Evolutionary conservation across 2,888 invertebrate genomes (phyloP).

Genomic region (Yponomeuta malinellus): DNA sequence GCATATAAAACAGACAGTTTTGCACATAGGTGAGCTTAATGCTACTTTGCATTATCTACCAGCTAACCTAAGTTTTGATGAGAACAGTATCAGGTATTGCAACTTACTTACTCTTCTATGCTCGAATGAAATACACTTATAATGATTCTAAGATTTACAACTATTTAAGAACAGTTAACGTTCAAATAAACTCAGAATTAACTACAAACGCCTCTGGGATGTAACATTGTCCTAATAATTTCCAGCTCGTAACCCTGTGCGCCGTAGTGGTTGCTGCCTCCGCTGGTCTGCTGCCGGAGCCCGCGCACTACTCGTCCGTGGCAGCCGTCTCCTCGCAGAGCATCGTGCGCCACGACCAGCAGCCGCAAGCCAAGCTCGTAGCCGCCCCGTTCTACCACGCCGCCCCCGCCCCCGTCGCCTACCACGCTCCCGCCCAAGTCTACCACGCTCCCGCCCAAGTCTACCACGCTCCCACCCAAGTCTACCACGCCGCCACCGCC

Average conservation of each 20-base stretch:
- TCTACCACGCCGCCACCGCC: conserved; percentile 23
- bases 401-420: conserved; percentile 26
- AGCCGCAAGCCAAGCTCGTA: conserved; percentile 21
- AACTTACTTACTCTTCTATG: no score
- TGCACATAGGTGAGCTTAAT: no score
- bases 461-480: conserved; percentile 25
- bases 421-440: conserved; percentile 24
- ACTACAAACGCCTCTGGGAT: no score
- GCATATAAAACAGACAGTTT: no score
- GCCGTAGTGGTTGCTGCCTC: conserved; percentile 46
- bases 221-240: conserved; percentile 15
- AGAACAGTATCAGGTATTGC: no score
- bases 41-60: no score
- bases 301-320: conserved; percentile 54
- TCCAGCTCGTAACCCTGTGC: conserved; percentile 44
- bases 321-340: conserved; percentile 50
- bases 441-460: conserved; percentile 25
- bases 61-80: no score
- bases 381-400: conserved; percentile 28
- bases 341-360: conserved; percentile 55
- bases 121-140: no score
- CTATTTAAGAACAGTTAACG: no score
- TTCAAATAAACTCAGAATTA: no score
- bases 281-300: conserved; percentile 46
- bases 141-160: no score